phyloP scores from a whole-genome alignment of 2,888 invertebrate genomes.

The Empis livida region DNA sequence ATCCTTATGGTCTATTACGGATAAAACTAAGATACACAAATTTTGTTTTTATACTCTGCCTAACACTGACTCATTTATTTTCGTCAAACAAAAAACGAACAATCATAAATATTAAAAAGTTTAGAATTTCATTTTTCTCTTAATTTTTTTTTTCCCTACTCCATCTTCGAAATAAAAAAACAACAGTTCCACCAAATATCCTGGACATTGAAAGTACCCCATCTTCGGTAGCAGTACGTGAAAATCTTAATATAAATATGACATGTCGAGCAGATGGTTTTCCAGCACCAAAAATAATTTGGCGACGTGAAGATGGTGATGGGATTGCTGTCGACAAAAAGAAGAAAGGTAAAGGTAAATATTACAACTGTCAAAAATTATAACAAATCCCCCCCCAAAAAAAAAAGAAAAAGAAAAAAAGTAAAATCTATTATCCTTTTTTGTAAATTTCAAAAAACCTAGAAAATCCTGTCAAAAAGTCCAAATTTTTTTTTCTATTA shows the following conservation, averaged over 20 bases:
- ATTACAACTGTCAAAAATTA: not conserved
- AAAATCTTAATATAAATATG: conserved; percentile 87
- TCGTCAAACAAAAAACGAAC: not conserved
- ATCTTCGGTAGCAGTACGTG: conserved; percentile 81
- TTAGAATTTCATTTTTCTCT: not conserved
- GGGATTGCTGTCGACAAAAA: conserved; percentile 72
- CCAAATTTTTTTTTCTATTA: not conserved
- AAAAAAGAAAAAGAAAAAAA: not conserved
- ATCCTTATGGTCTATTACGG: too few species aligned
- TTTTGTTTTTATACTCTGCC: not conserved
- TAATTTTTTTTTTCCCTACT: conserved; percentile 9
- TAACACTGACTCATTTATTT: not conserved
- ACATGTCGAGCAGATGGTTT: conserved; percentile 85
- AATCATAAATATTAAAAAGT: not conserved
- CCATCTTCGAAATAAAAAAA: too few species aligned
- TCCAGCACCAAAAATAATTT: conserved; percentile 83
- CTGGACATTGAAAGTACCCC: conserved; percentile 81
- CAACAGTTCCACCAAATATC: conserved; percentile 82
- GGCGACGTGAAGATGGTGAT: conserved; percentile 84
- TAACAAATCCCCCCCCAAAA: too few species aligned
- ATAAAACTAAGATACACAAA: too few species aligned
- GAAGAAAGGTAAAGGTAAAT: conserved; percentile 59
- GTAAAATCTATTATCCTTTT: not conserved
- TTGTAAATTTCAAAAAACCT: too few species aligned
- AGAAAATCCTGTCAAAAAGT: too few species aligned